Percentiles rank a stretch among this genome's conserved stretches.
Conservation (phyloP, 2,113 vertebrate genomes). For the Anarrhichthys ocellatus region DNA sequence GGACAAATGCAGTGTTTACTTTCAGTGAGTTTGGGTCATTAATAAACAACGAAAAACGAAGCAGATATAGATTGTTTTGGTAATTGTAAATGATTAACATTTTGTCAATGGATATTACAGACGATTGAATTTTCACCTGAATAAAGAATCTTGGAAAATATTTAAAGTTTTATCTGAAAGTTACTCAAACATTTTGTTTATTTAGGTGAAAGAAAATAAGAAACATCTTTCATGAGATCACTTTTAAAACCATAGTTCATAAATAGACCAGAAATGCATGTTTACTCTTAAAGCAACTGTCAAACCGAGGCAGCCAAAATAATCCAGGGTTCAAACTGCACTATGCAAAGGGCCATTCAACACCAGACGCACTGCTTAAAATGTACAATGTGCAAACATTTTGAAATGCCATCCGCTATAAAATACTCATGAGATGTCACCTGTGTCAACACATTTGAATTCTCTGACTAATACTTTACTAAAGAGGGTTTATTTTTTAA, state of each 20-base stretch:
- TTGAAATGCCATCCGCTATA: neutral
- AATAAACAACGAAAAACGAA: neutral
- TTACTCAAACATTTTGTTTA: neutral
- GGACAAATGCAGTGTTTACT: neutral
- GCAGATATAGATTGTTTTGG: neutral
- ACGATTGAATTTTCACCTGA: slow-evolving; percentile 3
- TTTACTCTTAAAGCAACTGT: neutral
- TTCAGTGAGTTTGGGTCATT: neutral
- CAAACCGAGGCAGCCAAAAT: neutral
- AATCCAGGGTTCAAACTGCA: neutral
- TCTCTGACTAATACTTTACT: neutral
- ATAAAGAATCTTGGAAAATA: slow-evolving; percentile 1
- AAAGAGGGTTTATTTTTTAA: neutral
- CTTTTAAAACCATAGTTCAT: neutral
- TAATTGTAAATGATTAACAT: neutral
- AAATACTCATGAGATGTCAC: neutral
- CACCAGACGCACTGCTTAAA: neutral
- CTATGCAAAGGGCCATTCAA: neutral
- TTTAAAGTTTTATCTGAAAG: neutral
- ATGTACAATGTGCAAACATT: neutral
- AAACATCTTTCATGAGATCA: neutral
- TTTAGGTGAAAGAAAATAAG: neutral
- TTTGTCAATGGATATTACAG: neutral
- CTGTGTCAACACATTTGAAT: neutral
- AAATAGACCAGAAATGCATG: neutral